Conservation (phyloP, 35 echinoderm and acorn worm genomes). For the Lytechinus variegatus region DNA sequence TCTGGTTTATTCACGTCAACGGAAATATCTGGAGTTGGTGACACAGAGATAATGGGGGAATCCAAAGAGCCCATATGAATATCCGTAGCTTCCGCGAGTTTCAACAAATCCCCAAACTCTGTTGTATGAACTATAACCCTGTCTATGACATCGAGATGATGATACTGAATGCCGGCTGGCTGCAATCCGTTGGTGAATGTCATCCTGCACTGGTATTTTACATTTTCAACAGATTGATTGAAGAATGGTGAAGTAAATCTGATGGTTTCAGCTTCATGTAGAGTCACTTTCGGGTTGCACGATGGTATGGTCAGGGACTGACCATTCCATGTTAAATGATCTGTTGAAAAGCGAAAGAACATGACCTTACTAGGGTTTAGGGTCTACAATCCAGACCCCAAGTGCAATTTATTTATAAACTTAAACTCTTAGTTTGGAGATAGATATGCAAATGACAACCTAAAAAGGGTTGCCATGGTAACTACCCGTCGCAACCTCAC, state of each 20-base stretch:
- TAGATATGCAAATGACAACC: background rate
- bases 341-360: background rate
- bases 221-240: background rate
- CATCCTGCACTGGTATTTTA: slow-evolving; percentile 28
- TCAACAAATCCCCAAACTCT: background rate
- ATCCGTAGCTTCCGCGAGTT: background rate
- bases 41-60: background rate
- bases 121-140: background rate
- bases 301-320: background rate
- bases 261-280: background rate
- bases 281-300: background rate
- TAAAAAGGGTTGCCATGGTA: too few species aligned
- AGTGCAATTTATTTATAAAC: background rate
- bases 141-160: background rate
- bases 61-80: background rate
- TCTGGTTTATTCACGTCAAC: background rate
- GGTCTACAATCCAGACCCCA: too few species aligned
- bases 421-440: background rate
- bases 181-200: background rate
- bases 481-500: too few species aligned
- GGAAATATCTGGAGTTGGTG: background rate
- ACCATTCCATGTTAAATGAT: background rate
- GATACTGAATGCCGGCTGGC: background rate
- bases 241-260: background rate
- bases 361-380: background rate